Base-by-base conservation (phyloP, 2,888 invertebrate genomes). In the Gibbula magus region DNA sequence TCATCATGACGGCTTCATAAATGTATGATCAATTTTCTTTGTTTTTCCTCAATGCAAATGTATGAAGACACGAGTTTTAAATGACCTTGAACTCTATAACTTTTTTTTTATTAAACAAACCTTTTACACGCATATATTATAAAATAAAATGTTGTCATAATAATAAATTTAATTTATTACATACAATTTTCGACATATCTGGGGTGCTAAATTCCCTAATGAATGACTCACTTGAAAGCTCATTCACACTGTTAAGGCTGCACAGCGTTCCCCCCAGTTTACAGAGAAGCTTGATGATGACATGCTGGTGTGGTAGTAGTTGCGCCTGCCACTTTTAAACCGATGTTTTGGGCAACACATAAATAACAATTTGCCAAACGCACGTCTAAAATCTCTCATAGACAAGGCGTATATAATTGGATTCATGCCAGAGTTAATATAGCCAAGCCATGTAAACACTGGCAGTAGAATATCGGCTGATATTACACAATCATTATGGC, bases 371-470 rank as follows among this genome's bases (percentile, higher is more conserved):
- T 97, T 95, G 79, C 96, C 95, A 93, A 98, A 98, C 25, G 98
- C 98, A 93, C 98, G 88, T 86, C 93, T 83, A 93, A 99, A 99
- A 93, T 99, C 99, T 91, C 97, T 95, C 94, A 98, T 98, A 96
- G 98, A 98, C 92, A 98, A 97, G n/a, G 98, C 98, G 93, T 99
- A 99, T 91, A 99, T 99, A 86, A 98, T 97, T 0, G 98, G 98
- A 84, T 93, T 93, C 84, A 93, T 91, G 18, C 92, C 91, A n/a
- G 93, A 93, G 83, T 93, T 93, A 25, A 92, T 88, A 81, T 93
- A 93, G 10, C 92, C 93, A 4, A 93, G 87, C 93, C 93, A 93
- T 2, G 92, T 92, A 82, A 92, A 92, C 8, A 92, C 87, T 7
- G 91, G 90, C 80, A 92, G 90, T 10, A 92, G 79, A 8, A 92